Evolutionary conservation across 2,113 vertebrate genomes (phyloP), one percentile per base, ranked within the genome.

Genomic region (Arizona elegans): DNA sequence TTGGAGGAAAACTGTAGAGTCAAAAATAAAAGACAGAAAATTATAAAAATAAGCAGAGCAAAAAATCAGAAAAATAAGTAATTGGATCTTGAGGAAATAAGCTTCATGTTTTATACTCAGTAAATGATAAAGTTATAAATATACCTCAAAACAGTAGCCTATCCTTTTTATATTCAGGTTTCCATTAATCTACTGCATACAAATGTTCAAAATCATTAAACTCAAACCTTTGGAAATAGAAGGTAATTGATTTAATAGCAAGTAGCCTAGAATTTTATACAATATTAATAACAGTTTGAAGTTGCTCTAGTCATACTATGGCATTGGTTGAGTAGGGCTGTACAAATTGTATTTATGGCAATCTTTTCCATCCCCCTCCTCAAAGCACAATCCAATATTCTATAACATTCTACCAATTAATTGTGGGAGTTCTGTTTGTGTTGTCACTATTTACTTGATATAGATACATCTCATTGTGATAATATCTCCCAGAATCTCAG

Each of bases 121-220:
- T 50, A 59, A 26, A 81, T n/a, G 33, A 47, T 92, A 75, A 95
- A 56, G 56, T 23, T 91, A 62, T 52, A 52, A 91, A 38, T 86
- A 55, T 13, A 24, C 0, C 0, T 47, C 92, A 89, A 70, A 23
- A 38, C 50, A 52, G 12, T 56, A 75, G 43, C 1, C 53, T 91
- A n/a, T 92, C 38, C 92, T 50, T 56, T 92, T 3, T 0, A 86
- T 26, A 91, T 91, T 43, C 86, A 90, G 33, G 2, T 91, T 93
- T 92, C 90, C 62, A 93, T 93, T 94, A 94, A 90, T 91, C 94
- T 3, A 94, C 59, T 93, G 92, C 91, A 86, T 56, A 87, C 33
- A 62, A 26, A 95, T 58, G 94, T 94, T 6, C n/a, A 93, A 87
- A 24, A 26, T 58, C 75, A 92, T 38, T 92, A 65, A 81, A 90